Evolutionary conservation across 2,888 invertebrate genomes (phyloP), one percentile per base, ranked within the genome.

Genomic region (Zonitis immaculata): DNA sequence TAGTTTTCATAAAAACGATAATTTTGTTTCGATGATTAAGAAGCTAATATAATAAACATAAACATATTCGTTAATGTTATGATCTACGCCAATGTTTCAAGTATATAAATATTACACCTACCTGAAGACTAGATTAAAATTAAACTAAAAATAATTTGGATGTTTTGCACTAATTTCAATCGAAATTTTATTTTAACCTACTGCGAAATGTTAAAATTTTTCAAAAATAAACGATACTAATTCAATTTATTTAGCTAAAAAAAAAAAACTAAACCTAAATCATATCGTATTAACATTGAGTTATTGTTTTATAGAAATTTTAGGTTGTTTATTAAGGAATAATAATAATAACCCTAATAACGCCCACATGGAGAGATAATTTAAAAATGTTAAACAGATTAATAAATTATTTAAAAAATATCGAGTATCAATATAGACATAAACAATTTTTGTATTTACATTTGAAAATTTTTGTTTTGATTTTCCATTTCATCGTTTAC

Each of bases 41-140:
- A n/a, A 22, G 35, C 32, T 32, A 51, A 42, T 45, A 55, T 51
- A 55, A 55, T 51, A 55, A 55, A 55, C 54, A 55, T 51, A 55
- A 55, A 55, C 54, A 55, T 48, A 48, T 51, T 48, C 47, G 44
- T 51, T 48, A 49, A 55, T 51, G 51, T 55, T 55, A 55, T 55
- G 54, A 55, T 55, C 51, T 51, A 55, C 51, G 51, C 54, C 54
- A 55, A 55, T 55, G 51, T 51, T 55, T 28, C 42, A 42, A 27
- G 48, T 55, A 39, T 54, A 54, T 55, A 55, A 55, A 55, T 55
- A 55, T 55, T 55, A 55, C 54, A 51, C 48, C 54, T 48, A 55
- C 49, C 49, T 35, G 14, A 35, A 47, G 25, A 43, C 54, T 49
- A 49, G 51, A 51, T 51, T 44, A 55, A 55, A 55, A n/a, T 51